Conservation (phyloP, 2,888 invertebrate genomes). For the Meteorus colon region DNA sequence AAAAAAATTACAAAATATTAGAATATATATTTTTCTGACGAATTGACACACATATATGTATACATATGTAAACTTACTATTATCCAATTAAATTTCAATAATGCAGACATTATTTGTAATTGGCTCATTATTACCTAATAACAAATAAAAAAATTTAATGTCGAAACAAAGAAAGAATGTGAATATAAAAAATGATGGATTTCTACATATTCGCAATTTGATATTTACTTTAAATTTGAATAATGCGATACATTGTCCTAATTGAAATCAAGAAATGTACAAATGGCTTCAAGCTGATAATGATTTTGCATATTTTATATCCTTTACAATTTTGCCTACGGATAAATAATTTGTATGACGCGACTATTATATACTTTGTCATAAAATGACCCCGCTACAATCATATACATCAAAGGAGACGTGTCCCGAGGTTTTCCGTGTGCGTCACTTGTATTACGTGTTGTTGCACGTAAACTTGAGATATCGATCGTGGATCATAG, state of each 20-base stretch:
- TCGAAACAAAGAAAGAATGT: neutral
- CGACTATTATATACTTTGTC: neutral
- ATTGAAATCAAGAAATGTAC: conserved; percentile 4
- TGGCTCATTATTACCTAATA: neutral
- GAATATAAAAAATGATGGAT: neutral
- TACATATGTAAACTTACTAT: neutral
- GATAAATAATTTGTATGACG: conserved; percentile 11
- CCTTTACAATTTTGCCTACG: neutral
- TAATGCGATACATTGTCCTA: too few species aligned
- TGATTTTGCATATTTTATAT: too few species aligned
- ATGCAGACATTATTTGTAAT: neutral
- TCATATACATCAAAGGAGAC: conserved; percentile 36
- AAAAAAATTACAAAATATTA: neutral
- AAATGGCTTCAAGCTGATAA: too few species aligned
- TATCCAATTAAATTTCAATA: neutral
- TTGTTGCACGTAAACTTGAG: conserved; percentile 26
- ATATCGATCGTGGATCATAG: conserved; percentile 46
- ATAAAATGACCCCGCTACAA: conserved; percentile 25
- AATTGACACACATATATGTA: neutral
- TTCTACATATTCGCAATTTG: too few species aligned
- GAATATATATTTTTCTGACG: neutral
- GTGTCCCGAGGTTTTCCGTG: conserved; percentile 52
- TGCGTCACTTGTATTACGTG: conserved; percentile 50
- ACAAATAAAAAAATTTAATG: neutral
- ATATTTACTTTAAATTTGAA: too few species aligned